These are phyloP conservation scores for Lepidotrigona ventralis DNA, from an alignment of 1,140 invertebrate genomes.

Conservation along the genomic window DNA sequence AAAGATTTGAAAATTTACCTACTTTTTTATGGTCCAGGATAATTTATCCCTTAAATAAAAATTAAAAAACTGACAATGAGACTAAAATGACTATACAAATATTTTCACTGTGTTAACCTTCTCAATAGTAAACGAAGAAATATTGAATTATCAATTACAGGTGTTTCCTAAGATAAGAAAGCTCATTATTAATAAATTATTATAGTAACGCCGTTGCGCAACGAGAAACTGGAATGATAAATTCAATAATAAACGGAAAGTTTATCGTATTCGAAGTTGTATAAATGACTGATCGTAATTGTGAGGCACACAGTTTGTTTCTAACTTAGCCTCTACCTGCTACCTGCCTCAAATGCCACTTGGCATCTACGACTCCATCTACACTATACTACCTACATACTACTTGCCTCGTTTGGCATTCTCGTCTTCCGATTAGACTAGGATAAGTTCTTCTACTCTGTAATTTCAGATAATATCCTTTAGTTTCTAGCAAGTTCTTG, in stretches of 20 bases:
- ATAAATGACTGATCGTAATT: neutral
- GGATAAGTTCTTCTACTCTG: conserved; percentile 19
- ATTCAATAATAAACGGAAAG: neutral
- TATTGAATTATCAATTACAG: too few relatives aligned
- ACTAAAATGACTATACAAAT: too few relatives aligned
- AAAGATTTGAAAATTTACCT: too few relatives aligned
- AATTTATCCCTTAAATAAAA: too few relatives aligned
- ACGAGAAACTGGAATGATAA: too few relatives aligned
- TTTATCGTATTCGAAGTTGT: neutral
- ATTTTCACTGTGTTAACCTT: too few relatives aligned
- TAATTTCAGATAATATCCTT: conserved; percentile 31
- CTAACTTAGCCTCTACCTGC: neutral
- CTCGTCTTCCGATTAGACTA: conserved; percentile 40
- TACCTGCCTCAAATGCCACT: conserved; percentile 21
- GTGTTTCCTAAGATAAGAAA: too few relatives aligned
- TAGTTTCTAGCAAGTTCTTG: neutral
- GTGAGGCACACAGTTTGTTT: neutral
- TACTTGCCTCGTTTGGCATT: conserved; percentile 7
- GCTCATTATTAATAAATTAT: too few relatives aligned
- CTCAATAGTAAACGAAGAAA: too few relatives aligned
- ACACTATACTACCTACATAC: neutral
- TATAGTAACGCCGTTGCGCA: too few relatives aligned
- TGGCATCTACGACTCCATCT: conserved; percentile 3
- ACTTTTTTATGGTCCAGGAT: too few relatives aligned
- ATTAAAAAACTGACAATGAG: too few relatives aligned